Conservation (phyloP, 2,888 invertebrate genomes). For the Ormyrus labotus region DNA sequence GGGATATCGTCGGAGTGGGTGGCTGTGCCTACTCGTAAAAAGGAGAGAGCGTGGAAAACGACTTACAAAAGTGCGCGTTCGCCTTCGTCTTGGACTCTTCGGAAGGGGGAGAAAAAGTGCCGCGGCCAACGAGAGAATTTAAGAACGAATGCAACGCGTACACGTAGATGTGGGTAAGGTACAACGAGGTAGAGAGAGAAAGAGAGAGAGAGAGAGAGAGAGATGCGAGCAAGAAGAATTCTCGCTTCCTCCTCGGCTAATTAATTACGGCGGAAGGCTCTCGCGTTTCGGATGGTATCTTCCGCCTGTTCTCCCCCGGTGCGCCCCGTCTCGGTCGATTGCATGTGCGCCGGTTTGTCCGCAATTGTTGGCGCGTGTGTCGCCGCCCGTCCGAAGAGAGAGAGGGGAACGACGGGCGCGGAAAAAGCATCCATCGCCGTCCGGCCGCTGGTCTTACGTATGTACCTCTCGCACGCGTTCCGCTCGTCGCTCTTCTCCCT, state of each 20-base stretch:
- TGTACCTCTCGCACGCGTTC: background rate
- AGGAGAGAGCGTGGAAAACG: slow-evolving; percentile 34
- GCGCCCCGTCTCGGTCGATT: background rate
- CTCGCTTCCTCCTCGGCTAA: background rate
- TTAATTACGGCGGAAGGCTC: slow-evolving; percentile 7
- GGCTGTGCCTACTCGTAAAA: slow-evolving; percentile 14
- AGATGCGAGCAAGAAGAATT: background rate
- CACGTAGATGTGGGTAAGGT: background rate
- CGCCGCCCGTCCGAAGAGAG: background rate
- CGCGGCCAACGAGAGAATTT: background rate
- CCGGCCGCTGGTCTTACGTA: background rate
- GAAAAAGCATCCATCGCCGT: slow-evolving; percentile 27
- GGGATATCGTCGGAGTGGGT: no score
- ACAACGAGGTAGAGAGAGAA: background rate
- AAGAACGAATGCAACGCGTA: background rate
- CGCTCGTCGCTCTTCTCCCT: background rate
- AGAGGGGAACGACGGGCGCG: background rate
- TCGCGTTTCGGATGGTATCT: slow-evolving; percentile 1
- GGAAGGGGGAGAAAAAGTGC: no score
- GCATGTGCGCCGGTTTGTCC: background rate
- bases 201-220: background rate
- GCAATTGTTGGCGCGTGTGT: background rate
- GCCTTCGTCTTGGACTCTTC: background rate
- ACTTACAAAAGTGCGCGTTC: slow-evolving; percentile 5
- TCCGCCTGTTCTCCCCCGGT: background rate